Evolutionary conservation across 2,113 vertebrate genomes (phyloP).

Genomic region (Hippolais icterina): DNA sequence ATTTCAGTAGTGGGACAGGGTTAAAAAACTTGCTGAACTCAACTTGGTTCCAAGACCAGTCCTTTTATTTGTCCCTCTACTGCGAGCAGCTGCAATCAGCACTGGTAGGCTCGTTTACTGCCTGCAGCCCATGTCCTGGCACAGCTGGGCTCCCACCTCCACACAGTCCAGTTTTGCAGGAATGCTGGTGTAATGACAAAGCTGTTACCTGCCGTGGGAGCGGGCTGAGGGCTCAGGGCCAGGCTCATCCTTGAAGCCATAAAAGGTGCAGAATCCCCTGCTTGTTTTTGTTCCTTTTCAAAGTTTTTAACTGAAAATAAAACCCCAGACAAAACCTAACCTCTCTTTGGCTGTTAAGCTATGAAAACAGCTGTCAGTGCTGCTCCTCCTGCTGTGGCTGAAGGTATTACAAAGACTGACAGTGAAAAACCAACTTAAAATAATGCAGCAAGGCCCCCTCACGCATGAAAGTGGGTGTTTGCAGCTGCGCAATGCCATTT

Average conservation of each 20-base stretch:
- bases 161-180: background rate
- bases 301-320: background rate
- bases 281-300: background rate
- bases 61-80: background rate
- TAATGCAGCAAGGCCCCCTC: background rate
- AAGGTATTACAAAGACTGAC: background rate
- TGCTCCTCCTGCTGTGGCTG: background rate
- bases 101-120: accelerated
- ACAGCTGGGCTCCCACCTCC: background rate
- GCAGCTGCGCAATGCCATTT: background rate
- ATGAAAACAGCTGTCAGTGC: background rate
- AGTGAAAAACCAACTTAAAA: background rate
- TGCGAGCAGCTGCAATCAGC: background rate
- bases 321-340: background rate
- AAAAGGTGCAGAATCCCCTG: background rate
- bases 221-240: background rate
- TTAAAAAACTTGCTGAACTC: background rate
- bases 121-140: background rate
- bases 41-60: background rate
- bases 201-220: background rate
- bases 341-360: background rate
- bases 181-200: background rate
- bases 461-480: accelerated
- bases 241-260: background rate
- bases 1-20: background rate